Conservation (phyloP, 2,113 vertebrate species). For the Indicator maculatus region DNA sequence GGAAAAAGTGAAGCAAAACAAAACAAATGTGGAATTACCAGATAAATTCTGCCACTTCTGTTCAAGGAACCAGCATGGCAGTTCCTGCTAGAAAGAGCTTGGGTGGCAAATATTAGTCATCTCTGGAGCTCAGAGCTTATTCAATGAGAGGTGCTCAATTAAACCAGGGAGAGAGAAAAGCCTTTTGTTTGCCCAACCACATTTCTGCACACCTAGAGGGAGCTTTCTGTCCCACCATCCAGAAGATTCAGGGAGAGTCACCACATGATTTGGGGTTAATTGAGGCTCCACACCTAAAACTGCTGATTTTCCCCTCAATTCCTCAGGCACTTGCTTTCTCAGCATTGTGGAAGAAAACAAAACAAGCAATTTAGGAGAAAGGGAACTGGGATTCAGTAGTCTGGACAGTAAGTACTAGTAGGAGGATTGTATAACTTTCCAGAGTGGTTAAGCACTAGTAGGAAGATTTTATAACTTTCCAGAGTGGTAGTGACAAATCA, state of each 20-base stretch:
- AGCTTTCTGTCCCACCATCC: rapidly evolving
- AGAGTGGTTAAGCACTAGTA: neutral
- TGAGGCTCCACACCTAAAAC: rapidly evolving
- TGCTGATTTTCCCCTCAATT: neutral
- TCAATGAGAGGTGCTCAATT: neutral
- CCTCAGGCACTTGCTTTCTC: neutral
- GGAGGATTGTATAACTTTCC: neutral
- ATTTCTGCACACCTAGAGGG: neutral
- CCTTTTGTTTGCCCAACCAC: neutral
- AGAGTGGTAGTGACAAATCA: neutral
- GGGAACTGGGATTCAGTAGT: neutral
- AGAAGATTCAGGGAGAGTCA: neutral
- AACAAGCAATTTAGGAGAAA: neutral
- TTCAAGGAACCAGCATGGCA: neutral
- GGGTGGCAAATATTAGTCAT: neutral
- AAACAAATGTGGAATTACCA: neutral
- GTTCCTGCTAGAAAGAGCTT: neutral
- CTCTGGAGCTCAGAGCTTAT: neutral
- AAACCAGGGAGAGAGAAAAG: neutral
- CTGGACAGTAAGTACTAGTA: neutral
- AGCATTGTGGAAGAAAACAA: neutral
- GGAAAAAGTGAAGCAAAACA: too few species aligned
- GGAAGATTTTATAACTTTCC: neutral
- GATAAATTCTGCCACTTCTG: neutral
- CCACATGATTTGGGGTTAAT: neutral